Conservation (phyloP, 2,888 invertebrate species). For the Germaria angustata region DNA sequence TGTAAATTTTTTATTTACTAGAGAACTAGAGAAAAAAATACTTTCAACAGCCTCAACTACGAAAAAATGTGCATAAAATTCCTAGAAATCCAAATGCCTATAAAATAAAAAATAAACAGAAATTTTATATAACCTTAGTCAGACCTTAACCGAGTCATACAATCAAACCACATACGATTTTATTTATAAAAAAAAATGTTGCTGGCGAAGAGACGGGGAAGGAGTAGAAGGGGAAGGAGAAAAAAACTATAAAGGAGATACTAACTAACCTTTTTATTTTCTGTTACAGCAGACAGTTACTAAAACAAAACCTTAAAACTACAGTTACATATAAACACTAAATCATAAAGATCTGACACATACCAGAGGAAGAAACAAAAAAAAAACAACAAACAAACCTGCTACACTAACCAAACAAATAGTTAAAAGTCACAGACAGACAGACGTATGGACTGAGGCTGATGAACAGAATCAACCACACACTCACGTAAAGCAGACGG, state of each 20-base stretch:
- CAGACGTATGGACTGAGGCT: background rate
- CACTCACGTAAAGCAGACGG: background rate
- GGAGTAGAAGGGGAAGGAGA: background rate
- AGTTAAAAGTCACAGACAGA: slow-evolving; percentile 22
- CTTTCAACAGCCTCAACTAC: slow-evolving; percentile 33
- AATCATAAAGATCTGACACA: slow-evolving; percentile 73
- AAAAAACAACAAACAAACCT: slow-evolving; percentile 59
- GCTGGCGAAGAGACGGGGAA: too few species aligned
- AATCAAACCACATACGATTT: slow-evolving; percentile 38
- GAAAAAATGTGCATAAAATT: slow-evolving; percentile 77
- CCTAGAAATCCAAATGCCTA: slow-evolving; percentile 73
- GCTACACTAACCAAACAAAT: slow-evolving; percentile 51
- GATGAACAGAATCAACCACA: background rate
- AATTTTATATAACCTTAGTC: slow-evolving; percentile 29
- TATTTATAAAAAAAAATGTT: background rate
- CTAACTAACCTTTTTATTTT: slow-evolving; percentile 56
- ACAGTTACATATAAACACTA: slow-evolving; percentile 76
- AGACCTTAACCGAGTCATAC: slow-evolving; percentile 41
- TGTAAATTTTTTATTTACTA: background rate
- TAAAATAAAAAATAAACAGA: slow-evolving; percentile 45
- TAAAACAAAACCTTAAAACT: slow-evolving; percentile 67
- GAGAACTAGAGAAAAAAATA: slow-evolving; percentile 15
- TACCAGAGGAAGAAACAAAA: slow-evolving; percentile 41
- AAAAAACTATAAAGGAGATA: slow-evolving; percentile 46
- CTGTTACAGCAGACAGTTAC: slow-evolving; percentile 45